Conservation (phyloP, 2,888 invertebrate species). For the Tipula vernalis region DNA sequence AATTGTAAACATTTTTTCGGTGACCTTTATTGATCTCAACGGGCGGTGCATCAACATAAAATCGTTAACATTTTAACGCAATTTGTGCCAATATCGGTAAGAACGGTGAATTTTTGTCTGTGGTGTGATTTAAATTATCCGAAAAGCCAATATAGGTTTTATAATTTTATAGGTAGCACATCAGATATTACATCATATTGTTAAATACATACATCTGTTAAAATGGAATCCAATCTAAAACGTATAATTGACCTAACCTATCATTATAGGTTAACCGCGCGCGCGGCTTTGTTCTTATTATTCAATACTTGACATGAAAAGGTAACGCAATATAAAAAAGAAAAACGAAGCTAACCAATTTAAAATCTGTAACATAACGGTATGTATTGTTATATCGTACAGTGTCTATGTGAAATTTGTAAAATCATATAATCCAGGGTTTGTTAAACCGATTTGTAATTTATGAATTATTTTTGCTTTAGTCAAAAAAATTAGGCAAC, state of each 20-base stretch:
- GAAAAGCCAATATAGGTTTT: neutral
- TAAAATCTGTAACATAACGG: neutral
- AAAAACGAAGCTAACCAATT: neutral
- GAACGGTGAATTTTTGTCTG: no score
- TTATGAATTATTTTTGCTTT: no score
- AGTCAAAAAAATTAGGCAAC: neutral
- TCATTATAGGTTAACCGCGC: neutral
- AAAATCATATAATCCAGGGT: neutral
- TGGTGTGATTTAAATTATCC: neutral
- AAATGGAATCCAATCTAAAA: neutral
- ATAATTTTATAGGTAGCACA: no score
- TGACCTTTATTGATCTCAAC: neutral
- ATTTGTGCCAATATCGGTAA: neutral
- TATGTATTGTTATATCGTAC: neutral
- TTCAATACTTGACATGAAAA: neutral
- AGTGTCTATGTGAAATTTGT: neutral
- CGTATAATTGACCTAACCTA: neutral
- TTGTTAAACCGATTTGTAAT: neutral
- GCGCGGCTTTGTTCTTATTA: neutral
- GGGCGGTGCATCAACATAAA: neutral
- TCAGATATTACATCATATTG: neutral
- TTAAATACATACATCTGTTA: neutral
- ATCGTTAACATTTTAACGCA: neutral
- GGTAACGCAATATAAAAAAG: neutral
- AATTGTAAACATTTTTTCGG: neutral